Evolutionary conservation across 2,797 vertebrate species (phyloP).

Genomic region (Euthynnus affinis): DNA sequence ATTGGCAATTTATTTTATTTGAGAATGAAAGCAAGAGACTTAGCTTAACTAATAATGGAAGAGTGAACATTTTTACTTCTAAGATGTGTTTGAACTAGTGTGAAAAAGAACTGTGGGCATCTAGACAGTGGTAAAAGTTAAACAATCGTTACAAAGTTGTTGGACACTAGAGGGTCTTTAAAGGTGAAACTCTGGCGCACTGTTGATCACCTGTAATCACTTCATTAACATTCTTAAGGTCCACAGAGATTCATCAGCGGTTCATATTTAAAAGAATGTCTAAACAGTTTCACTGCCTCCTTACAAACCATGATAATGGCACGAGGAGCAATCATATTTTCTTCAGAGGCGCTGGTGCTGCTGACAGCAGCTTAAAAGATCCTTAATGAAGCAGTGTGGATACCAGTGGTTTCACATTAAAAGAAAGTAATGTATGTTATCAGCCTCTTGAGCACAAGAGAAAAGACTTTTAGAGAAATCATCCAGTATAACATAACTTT

Average conservation of each 20-base stretch:
- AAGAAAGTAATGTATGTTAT: not conserved
- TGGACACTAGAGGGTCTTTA: too few relatives aligned
- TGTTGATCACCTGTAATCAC: too few relatives aligned
- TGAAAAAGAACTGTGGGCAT: not conserved
- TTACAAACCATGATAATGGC: not conserved
- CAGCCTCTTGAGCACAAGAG: not conserved
- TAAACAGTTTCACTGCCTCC: not conserved
- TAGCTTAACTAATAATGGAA: not conserved
- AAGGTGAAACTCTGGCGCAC: too few relatives aligned
- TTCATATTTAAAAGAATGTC: not conserved
- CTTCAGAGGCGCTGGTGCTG: not conserved
- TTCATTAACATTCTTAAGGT: too few relatives aligned
- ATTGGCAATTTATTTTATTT: too few relatives aligned
- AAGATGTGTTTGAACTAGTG: not conserved
- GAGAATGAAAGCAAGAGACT: too few relatives aligned
- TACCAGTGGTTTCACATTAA: not conserved
- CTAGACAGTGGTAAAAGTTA: not conserved
- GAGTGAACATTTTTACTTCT: not conserved
- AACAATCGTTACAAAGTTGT: too few relatives aligned
- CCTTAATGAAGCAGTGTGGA: not conserved
- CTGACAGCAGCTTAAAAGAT: not conserved
- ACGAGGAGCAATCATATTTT: not conserved
- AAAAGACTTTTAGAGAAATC: not conserved
- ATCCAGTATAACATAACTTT: not conserved
- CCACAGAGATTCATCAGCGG: too few relatives aligned